Evolutionary conservation across 1,140 invertebrate genomes (phyloP), one percentile per base, ranked within the genome.

Genomic region (Melitaea cinxia): DNA sequence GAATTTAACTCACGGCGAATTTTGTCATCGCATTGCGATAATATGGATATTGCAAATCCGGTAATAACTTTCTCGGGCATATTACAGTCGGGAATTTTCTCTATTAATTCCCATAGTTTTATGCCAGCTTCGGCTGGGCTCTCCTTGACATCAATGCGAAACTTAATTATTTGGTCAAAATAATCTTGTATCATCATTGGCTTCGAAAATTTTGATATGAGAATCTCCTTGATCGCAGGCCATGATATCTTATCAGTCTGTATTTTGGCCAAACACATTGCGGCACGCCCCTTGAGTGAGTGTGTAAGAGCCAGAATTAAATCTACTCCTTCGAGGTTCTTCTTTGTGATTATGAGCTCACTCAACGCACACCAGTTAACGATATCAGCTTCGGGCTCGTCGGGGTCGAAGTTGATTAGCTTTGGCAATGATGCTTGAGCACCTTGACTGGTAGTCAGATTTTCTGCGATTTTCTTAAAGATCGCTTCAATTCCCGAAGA

Each of bases 121-220:
- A 65, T 21, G 1, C 39, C 69, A 0, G 65, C 67, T 54, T 72
- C 61, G n/a, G 67, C 39, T 0, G 72, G 14, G 6, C 6, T 70
- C 35, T 78, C 75, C 35, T 72, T 63, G 5, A 0, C 12, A 5
- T 37, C 52, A 3, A 75, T 15, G 14, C 60, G 66, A 53, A 77
- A 77, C 42, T 55, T 60, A 0, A 77, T 65, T 0, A 77, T 26
- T 4, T 54, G n/a, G 39, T 77, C 75, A 10, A 77, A 77, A 14
- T 74, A 54, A 12, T 77, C 75, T 57, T 78, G 75, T 6, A 73
- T 67, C 30, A 68, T 37, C 65, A 65, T 70, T 0, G 75, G 72
- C 45, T 71, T 67, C 0, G 65, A 23, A 64, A 78, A 73, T 23
- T 17, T 71, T 14, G 73, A 26, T 10, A 73, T 35, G 0, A 78